phyloP scores from a whole-genome alignment of 1,140 invertebrate genomes.

The Aphaenogaster floridana region DNA sequence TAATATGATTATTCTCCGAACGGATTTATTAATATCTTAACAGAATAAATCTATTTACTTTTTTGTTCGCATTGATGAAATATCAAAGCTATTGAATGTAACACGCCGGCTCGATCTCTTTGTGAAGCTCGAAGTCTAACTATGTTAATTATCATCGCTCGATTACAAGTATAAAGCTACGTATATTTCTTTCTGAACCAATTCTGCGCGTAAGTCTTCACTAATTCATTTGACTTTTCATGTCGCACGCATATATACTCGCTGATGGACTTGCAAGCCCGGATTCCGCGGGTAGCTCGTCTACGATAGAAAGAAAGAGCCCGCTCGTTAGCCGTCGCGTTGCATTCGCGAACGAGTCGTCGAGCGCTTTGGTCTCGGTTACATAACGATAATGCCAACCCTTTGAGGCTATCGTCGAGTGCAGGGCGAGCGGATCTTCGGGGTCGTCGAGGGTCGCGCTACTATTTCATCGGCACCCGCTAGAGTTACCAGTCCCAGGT shows the following conservation, averaged over 20 bases:
- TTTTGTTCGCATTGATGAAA: not conserved
- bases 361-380: slow-evolving; percentile 75
- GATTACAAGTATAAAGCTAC: not conserved
- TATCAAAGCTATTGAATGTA: not conserved
- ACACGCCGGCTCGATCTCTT: not conserved
- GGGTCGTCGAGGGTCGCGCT: slow-evolving; percentile 66
- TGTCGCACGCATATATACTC: not conserved
- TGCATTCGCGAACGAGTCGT: slow-evolving; percentile 63
- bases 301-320: slow-evolving; percentile 23
- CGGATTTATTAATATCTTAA: not conserved
- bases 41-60: not conserved
- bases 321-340: slow-evolving; percentile 70
- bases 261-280: slow-evolving; percentile 9
- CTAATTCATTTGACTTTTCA: slow-evolving; percentile 15
- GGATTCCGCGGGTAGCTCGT: not conserved
- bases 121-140: not conserved
- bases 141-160: slow-evolving; percentile 14
- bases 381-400: slow-evolving; percentile 81
- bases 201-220: not conserved
- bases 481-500: slow-evolving; percentile 86
- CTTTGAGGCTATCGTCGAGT: slow-evolving; percentile 76
- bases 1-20: not conserved
- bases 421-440: slow-evolving; percentile 68
- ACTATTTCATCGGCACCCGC: slow-evolving; percentile 73
- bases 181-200: not conserved